A percentile compares a stretch with the other conserved stretches of the same genome.
phyloP scores from a whole-genome alignment of 2,113 vertebrate genomes.

The Mirounga angustirostris region DNA sequence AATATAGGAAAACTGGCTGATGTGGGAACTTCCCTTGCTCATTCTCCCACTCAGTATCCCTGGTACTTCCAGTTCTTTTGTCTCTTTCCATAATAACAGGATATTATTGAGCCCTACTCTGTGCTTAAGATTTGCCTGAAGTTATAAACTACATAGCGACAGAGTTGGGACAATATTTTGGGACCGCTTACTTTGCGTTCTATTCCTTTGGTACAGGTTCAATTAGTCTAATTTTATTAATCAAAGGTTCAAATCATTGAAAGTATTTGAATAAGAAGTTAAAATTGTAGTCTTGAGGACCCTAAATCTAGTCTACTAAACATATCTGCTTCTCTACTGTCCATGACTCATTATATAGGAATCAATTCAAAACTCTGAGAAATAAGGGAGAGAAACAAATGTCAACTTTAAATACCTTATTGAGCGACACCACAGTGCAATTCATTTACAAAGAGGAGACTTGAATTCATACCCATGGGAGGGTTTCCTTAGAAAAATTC shows the following conservation, averaged over 20 bases:
- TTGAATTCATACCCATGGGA: neutral
- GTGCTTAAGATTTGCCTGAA: neutral
- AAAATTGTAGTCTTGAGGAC: neutral
- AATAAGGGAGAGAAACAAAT: neutral
- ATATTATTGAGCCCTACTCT: neutral
- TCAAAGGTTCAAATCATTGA: neutral
- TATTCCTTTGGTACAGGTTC: neutral
- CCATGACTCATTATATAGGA: neutral
- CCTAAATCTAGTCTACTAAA: neutral
- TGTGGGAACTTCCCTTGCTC: neutral
- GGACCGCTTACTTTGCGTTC: neutral
- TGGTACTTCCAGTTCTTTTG: neutral
- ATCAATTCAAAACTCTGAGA: neutral
- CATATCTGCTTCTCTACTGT: neutral
- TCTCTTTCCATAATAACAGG: neutral
- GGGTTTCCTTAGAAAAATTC: neutral
- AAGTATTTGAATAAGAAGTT: neutral
- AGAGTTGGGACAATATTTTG: neutral
- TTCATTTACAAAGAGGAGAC: neutral
- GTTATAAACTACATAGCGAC: neutral
- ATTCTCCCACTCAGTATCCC: neutral
- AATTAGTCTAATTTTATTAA: constrained; percentile 46
- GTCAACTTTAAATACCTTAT: neutral
- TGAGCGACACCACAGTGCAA: neutral
- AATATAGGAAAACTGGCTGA: neutral